Percentiles rank a stretch among this genome's conserved stretches.
These are phyloP conservation scores for Whitmania pigra DNA, from an alignment of 1,140 invertebrate genomes.

Conservation along the genomic window DNA sequence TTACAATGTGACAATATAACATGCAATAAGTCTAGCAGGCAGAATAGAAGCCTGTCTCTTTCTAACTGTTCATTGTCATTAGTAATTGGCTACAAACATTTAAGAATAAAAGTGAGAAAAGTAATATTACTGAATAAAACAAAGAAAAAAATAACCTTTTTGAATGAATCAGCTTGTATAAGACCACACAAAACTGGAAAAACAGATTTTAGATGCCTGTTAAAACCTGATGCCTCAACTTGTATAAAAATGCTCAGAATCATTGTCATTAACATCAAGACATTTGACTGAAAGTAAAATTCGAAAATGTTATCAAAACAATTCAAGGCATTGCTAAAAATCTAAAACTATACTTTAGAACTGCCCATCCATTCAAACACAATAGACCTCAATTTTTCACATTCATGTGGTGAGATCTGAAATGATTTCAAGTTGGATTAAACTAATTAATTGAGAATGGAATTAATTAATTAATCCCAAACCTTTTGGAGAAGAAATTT, in stretches of 20 bases:
- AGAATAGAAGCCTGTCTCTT: background rate
- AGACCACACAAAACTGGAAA: constrained; percentile 49
- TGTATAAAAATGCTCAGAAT: constrained; percentile 57
- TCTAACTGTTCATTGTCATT: background rate
- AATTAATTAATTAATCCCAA: no score
- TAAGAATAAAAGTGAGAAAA: background rate
- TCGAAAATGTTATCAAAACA: background rate
- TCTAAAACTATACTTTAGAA: background rate
- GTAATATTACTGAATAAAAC: background rate
- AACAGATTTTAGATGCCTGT: constrained; percentile 47
- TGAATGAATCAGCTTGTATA: constrained; percentile 34
- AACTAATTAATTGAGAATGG: background rate
- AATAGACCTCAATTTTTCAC: background rate
- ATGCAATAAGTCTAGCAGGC: background rate
- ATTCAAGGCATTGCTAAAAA: background rate
- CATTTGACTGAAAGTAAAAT: constrained; percentile 7
- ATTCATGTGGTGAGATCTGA: background rate
- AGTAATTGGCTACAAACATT: background rate
- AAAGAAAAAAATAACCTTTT: background rate
- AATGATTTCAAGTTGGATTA: background rate
- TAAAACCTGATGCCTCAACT: constrained; percentile 56
- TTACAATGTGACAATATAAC: background rate
- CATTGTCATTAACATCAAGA: constrained; percentile 47
- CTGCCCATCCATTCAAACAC: background rate
- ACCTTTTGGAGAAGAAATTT: constrained; percentile 41